These are phyloP conservation scores for Lycopodina hypogea DNA, from an alignment of 37 sponge, comb jelly and placozoan genomes.

Conservation along the genomic window DNA sequence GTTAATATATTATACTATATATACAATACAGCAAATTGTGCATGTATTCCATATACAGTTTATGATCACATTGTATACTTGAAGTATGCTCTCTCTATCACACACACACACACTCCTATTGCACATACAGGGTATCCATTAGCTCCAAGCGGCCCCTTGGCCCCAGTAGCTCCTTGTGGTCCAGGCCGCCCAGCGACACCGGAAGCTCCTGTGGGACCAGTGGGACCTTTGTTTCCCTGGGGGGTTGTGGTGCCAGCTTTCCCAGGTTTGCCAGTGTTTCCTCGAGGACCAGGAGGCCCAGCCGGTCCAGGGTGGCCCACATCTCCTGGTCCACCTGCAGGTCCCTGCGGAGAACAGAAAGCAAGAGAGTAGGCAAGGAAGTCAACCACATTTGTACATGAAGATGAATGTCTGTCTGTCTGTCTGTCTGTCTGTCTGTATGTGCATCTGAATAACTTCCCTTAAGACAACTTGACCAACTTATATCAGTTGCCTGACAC, in stretches of 20 bases:
- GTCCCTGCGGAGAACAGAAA: slow-evolving; percentile 11
- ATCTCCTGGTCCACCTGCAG: slow-evolving; percentile 34
- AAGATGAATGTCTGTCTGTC: background rate
- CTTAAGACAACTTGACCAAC: too few species aligned
- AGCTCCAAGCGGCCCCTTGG: slow-evolving; percentile 44
- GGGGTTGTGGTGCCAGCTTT: slow-evolving; percentile 35
- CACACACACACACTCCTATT: too few species aligned
- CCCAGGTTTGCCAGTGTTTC: slow-evolving; percentile 44
- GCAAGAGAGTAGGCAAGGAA: background rate
- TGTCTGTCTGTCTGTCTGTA: background rate
- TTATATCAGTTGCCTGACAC: too few species aligned
- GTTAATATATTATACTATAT: too few species aligned
- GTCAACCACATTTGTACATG: background rate
- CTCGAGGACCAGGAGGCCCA: slow-evolving; percentile 47
- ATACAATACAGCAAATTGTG: too few species aligned
- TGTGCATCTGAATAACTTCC: too few species aligned
- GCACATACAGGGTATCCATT: slow-evolving; percentile 31
- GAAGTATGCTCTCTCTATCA: too few species aligned
- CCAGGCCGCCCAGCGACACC: slow-evolving; percentile 41
- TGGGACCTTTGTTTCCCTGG: slow-evolving; percentile 39
- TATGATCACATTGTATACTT: too few species aligned
- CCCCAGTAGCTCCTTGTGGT: slow-evolving; percentile 34
- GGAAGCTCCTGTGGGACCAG: slow-evolving; percentile 45
- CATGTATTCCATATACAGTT: too few species aligned
- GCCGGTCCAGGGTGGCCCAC: slow-evolving; percentile 38